Evolutionary conservation across 2,797 vertebrate species (phyloP).

Genomic region (Oreonectes daqikongensis): DNA sequence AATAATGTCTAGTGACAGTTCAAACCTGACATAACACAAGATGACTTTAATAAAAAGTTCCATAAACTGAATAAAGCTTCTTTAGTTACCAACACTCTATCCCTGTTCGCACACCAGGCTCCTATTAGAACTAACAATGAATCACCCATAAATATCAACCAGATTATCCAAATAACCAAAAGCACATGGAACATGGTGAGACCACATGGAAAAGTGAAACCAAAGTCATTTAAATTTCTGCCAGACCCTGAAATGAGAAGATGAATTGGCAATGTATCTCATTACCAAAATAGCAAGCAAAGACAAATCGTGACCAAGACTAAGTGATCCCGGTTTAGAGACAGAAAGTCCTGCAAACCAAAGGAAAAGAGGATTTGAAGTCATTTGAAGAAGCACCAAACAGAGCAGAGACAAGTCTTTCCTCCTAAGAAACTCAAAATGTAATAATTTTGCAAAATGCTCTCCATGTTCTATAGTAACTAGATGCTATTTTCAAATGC

Average conservation of each 20-base stretch:
- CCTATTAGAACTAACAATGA: constrained; percentile 6
- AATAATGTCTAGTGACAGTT: no score
- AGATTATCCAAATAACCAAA: constrained; percentile 16
- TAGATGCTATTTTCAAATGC: neutral
- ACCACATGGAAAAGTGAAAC: constrained; percentile 10
- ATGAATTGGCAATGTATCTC: constrained; percentile 33
- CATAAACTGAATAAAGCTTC: neutral
- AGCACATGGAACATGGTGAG: constrained; percentile 25
- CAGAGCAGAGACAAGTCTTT: neutral
- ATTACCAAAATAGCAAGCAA: constrained; percentile 17
- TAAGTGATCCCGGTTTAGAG: neutral
- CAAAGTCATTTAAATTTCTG: constrained; percentile 11
- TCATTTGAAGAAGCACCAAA: constrained; percentile 8
- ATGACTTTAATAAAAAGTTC: neutral
- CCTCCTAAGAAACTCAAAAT: neutral
- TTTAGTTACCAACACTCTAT: constrained; percentile 3
- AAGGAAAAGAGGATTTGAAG: constrained; percentile 9
- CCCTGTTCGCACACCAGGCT: neutral
- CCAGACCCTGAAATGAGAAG: constrained; percentile 27
- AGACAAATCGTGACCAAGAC: constrained; percentile 7
- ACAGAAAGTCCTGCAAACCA: constrained; percentile 5
- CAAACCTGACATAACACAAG: neutral
- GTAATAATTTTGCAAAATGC: neutral
- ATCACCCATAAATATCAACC: constrained; percentile 7
- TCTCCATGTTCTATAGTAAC: neutral